phyloP scores from a whole-genome alignment of 2,113 vertebrate genomes.

The Nothocercus nigrocapillus region DNA sequence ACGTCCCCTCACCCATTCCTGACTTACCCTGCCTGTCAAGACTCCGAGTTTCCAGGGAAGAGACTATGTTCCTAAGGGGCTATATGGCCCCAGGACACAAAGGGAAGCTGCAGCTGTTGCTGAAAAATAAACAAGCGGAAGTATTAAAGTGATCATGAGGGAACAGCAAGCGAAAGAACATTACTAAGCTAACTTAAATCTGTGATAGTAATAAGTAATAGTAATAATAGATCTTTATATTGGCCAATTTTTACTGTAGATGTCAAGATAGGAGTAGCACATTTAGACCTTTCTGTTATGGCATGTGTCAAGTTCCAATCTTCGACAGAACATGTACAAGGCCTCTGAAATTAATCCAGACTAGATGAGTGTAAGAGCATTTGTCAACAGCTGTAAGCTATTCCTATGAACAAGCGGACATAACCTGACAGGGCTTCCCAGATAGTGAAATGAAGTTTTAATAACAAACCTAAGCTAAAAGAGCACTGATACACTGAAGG shows the following conservation, averaged over 20 bases:
- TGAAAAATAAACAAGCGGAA: background rate
- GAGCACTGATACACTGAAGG: background rate
- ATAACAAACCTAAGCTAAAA: background rate
- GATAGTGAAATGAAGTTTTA: conserved; percentile 25
- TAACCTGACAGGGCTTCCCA: conserved; percentile 25
- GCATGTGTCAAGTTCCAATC: background rate
- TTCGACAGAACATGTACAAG: background rate
- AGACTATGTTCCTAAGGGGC: background rate
- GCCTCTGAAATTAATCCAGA: background rate
- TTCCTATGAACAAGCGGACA: background rate
- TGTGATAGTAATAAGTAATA: background rate
- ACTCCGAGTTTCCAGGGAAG: background rate
- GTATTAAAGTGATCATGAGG: background rate
- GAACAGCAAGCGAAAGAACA: background rate
- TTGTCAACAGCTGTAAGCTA: background rate
- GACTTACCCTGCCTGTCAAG: background rate
- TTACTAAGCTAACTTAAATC: background rate
- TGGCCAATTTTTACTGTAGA: background rate
- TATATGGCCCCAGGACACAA: background rate
- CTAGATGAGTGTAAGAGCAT: background rate
- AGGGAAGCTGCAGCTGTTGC: background rate
- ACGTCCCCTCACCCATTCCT: background rate
- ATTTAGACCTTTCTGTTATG: background rate
- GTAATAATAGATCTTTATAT: background rate
- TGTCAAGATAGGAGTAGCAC: background rate